These are phyloP conservation scores for Hydrophis major DNA, from an alignment of 2,797 vertebrate species.

Conservation along the genomic window DNA sequence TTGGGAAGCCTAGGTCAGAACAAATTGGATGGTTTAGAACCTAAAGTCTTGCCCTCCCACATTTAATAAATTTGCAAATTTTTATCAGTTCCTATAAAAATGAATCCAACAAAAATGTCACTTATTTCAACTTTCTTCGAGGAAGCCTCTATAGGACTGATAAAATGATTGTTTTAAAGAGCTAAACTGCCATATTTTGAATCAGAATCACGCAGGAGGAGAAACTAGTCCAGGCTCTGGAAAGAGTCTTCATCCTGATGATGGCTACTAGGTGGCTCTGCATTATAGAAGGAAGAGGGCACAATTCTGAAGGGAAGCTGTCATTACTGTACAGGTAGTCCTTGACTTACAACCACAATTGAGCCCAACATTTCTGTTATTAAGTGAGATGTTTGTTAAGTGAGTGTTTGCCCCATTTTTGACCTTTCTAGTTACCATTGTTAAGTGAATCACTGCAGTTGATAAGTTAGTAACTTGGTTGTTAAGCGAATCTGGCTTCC, in stretches of 20 bases:
- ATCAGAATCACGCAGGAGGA: not conserved
- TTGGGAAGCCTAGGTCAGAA: too few relatives aligned
- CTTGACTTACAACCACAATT: not conserved
- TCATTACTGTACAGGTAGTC: not conserved
- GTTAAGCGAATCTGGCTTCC: not conserved
- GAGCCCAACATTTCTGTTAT: not conserved
- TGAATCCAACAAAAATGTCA: not conserved
- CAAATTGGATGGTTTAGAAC: not conserved
- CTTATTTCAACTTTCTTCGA: not conserved
- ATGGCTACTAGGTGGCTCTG: too few relatives aligned
- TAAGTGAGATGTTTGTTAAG: not conserved
- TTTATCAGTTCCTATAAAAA: not conserved
- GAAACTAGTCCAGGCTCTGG: not conserved
- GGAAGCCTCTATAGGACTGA: not conserved
- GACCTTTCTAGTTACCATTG: not conserved
- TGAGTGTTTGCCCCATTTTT: not conserved
- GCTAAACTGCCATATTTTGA: not conserved
- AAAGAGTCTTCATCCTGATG: not conserved
- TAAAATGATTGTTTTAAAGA: not conserved
- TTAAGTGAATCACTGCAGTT: not conserved
- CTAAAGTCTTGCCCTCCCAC: not conserved
- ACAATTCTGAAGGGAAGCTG: not conserved
- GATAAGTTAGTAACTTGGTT: not conserved
- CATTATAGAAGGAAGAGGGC: not conserved
- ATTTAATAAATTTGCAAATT: not conserved